Percentiles rank a stretch among this genome's conserved stretches.
phyloP scores from a whole-genome alignment of 2,113 vertebrate species.

The Podarcis cretensis region DNA sequence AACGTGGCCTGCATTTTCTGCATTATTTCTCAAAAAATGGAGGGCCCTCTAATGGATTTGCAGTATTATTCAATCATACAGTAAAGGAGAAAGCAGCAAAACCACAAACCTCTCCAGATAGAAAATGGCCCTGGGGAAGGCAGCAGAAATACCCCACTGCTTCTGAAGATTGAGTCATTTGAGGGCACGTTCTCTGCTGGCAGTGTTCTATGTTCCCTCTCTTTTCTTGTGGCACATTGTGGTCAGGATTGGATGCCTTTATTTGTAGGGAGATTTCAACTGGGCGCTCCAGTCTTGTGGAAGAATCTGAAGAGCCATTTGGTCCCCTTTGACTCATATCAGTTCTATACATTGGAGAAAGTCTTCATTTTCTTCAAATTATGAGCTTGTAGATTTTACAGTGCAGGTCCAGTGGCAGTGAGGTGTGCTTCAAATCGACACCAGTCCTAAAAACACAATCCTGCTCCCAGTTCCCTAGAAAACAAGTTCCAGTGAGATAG shows the following conservation, averaged over 20 bases:
- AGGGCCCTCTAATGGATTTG: not conserved
- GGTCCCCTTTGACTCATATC: not conserved
- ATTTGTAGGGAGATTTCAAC: not conserved
- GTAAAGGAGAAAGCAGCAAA: not conserved
- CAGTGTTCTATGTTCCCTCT: no score
- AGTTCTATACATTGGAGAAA: no score
- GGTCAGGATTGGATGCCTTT: not conserved
- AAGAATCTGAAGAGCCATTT: not conserved
- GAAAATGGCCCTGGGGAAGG: not conserved
- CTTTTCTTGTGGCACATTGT: not conserved
- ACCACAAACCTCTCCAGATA: no score
- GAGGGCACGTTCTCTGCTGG: not conserved
- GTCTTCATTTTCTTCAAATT: not conserved
- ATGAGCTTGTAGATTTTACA: not conserved
- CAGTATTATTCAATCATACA: not conserved
- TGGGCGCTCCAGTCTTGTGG: not conserved
- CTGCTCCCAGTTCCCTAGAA: not conserved
- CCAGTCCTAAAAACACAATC: not conserved
- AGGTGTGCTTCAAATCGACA: not conserved
- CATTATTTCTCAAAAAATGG: not conserved
- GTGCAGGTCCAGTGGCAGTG: not conserved
- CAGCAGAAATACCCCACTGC: not conserved
- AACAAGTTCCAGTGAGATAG: not conserved
- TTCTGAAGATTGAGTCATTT: not conserved
- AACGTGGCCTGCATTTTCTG: not conserved